Percentiles rank a stretch among this genome's conserved stretches.
Conservation (phyloP, 1,140 invertebrate genomes). For the Penaeus chinensis region DNA sequence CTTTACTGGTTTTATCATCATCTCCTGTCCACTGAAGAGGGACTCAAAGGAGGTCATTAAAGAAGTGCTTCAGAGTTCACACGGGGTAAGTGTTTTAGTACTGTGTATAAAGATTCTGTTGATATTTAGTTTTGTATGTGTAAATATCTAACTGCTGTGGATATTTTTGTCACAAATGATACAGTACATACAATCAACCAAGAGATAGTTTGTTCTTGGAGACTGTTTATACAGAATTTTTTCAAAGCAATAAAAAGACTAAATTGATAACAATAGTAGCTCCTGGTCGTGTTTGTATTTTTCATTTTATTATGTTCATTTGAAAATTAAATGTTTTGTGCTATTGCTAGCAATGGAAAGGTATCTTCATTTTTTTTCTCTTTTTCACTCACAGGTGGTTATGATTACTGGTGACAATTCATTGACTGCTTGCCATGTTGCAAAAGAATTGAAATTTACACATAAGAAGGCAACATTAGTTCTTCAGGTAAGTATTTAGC, state of each 20-base stretch:
- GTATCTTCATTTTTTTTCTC: neutral
- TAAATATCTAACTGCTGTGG: neutral
- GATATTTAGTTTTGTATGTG: constrained; percentile 14
- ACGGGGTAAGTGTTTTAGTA: constrained; percentile 74
- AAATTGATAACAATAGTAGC: too few relatives aligned
- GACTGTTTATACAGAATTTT: too few relatives aligned
- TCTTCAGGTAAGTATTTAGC: constrained; percentile 68
- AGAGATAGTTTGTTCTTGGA: too few relatives aligned
- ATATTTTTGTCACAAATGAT: too few relatives aligned
- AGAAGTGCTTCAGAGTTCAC: constrained; percentile 92
- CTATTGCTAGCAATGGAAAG: neutral
- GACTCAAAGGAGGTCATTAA: constrained; percentile 94
- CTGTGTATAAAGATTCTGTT: constrained; percentile 5
- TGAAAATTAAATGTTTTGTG: neutral
- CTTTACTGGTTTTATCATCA: constrained; percentile 98
- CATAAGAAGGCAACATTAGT: constrained; percentile 81
- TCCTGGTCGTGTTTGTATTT: too few relatives aligned
- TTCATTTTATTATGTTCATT: neutral
- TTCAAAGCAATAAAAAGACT: too few relatives aligned
- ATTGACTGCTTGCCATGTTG: constrained; percentile 98
- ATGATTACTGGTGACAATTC: constrained; percentile 99
- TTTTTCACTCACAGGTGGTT: constrained; percentile 76
- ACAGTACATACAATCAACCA: too few relatives aligned
- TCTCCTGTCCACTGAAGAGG: constrained; percentile 96
- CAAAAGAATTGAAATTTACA: constrained; percentile 91